Base-by-base conservation (phyloP, 2,888 invertebrate genomes). In the Polymixis flavicincta region DNA sequence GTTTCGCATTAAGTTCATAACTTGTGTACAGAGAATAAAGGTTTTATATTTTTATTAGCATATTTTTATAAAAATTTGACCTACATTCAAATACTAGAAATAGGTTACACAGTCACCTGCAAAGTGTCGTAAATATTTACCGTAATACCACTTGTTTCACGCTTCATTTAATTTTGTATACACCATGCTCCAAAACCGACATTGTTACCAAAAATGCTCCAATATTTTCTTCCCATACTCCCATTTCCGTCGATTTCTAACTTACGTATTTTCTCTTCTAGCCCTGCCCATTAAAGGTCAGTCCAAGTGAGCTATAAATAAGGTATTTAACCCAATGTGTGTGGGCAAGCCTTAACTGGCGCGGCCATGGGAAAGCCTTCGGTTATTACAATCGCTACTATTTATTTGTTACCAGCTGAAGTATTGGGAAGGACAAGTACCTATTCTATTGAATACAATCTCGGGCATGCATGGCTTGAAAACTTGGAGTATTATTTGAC, bases 321-420 rank as follows among this genome's bases (percentile, higher is more conserved):
- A 93, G 92, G 93, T 94, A 93, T 95, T 95, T 94, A 95, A 94
- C 93, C 92, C 93, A 93, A 93, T 94, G 94, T 94, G 95, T 95
- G 95, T 95, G 95, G 95, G 94, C 94, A 84, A 83, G 88, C 92
- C 93, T 92, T 93, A 93, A 92, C 91, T 90, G 92, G 92, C 90
- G 89, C 89, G 91, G 90, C 90, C 92, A 93, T 94, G 93, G 91
- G 93, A 94, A 93, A 90, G 90, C 90, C 88, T 86, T 80, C 84
- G 88, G 88, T 89, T 90, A 92, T 90, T 91, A 94, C 93, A 92
- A 93, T 93, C 86, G 89, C 88, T 90, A 86, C 90, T 90, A 90
- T 92, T 92, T 92, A 92, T 92, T 92, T 89, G 87, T 86, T 89
- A 85, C 85, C 78, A 85, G 83, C 82, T 88, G 80, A 85, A 80